Evolutionary conservation across 53 echinoderm and acorn worm genomes (phyloP).

Genomic region (Antedon mediterranea): DNA sequence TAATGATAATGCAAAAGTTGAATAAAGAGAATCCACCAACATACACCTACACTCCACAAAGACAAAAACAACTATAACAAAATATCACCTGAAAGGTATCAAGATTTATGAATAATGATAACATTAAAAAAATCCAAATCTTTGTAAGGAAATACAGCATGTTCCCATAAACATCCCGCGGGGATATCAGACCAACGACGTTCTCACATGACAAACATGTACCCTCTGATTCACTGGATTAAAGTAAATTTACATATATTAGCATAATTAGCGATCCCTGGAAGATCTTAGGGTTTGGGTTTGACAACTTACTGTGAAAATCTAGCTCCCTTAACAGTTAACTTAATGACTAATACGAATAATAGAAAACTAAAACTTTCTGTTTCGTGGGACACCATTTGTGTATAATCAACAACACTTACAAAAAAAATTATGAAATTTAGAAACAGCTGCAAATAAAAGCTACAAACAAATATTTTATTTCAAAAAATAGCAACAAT

Average conservation of each 20-base stretch:
- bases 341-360: not conserved
- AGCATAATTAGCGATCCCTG: not conserved
- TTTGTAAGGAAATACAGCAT: not conserved
- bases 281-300: not conserved
- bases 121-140: not conserved
- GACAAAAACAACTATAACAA: not conserved
- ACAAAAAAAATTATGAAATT: not conserved
- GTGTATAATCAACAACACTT: not conserved
- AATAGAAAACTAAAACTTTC: not conserved
- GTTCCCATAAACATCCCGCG: not conserved
- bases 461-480: too few relatives aligned
- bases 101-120: not conserved
- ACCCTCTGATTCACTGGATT: not conserved
- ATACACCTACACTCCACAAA: not conserved
- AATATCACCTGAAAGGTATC: not conserved
- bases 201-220: not conserved
- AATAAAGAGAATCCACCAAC: not conserved
- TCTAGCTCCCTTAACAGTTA: not conserved
- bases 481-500: too few relatives aligned
- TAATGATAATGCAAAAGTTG: not conserved
- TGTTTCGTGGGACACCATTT: not conserved
- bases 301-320: not conserved
- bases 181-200: not conserved
- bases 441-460: not conserved
- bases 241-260: not conserved